Evolutionary conservation across 1,140 invertebrate species (phyloP).

Genomic region (Drosophila rhopaloa): DNA sequence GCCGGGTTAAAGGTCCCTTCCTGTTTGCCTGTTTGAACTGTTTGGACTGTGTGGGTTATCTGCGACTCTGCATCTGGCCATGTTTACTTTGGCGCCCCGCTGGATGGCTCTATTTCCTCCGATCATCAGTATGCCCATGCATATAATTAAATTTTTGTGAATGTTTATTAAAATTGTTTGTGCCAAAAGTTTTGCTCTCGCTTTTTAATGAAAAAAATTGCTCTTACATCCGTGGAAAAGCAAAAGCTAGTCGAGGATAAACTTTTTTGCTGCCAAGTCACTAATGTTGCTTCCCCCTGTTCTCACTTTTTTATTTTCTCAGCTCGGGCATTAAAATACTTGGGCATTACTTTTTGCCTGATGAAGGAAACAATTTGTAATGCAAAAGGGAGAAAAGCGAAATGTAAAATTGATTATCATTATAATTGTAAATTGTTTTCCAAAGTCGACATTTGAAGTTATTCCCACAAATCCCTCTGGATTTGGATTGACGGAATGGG

Average conservation of each 20-base stretch:
- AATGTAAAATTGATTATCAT: slow-evolving; percentile 77
- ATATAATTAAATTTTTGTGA: slow-evolving; percentile 80
- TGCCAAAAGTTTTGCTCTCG: slow-evolving; percentile 49
- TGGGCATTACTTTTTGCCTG: slow-evolving; percentile 61
- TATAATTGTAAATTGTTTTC: slow-evolving; percentile 79
- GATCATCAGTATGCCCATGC: slow-evolving; percentile 70
- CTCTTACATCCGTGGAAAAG: slow-evolving; percentile 29
- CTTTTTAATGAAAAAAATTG: slow-evolving; percentile 73
- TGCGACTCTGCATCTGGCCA: slow-evolving; percentile 72
- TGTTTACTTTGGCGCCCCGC: slow-evolving; percentile 70
- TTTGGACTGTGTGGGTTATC: slow-evolving; percentile 46
- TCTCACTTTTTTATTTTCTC: slow-evolving; percentile 14
- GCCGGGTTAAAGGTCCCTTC: slow-evolving; percentile 68
- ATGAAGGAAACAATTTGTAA: slow-evolving; percentile 69
- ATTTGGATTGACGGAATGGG: not conserved
- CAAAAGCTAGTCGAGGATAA: slow-evolving; percentile 61
- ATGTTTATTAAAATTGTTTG: slow-evolving; percentile 83
- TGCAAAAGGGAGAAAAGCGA: slow-evolving; percentile 46
- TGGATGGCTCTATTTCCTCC: slow-evolving; percentile 75
- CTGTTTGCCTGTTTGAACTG: slow-evolving; percentile 8
- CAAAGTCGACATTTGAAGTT: slow-evolving; percentile 37
- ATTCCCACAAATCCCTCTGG: slow-evolving; percentile 27
- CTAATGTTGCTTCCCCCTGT: slow-evolving; percentile 42
- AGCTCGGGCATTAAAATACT: slow-evolving; percentile 68
- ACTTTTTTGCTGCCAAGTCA: slow-evolving; percentile 68